Conservation (phyloP, 2,888 invertebrate genomes). For the Chalcis sispes region DNA sequence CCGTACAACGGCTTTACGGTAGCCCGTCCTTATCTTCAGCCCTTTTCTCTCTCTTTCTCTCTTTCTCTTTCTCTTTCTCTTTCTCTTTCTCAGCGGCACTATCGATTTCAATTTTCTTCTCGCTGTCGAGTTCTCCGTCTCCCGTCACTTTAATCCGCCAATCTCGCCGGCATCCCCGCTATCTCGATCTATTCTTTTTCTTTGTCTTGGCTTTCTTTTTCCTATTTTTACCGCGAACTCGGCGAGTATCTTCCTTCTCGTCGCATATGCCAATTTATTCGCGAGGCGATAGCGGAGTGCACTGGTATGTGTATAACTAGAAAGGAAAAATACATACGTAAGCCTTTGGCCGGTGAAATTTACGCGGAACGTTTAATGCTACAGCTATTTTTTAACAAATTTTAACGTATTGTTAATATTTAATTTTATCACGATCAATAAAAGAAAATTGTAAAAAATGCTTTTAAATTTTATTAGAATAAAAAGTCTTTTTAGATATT, state of each 20-base stretch:
- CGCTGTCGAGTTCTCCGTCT: slow-evolving; percentile 6
- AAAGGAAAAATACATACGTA: no score
- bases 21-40: neutral
- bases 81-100: slow-evolving; percentile 6
- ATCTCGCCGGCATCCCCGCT: neutral
- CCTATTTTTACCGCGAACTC: neutral
- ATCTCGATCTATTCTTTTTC: neutral
- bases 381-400: no score
- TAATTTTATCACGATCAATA: no score
- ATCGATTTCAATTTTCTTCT: slow-evolving; percentile 49
- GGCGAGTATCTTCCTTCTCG: neutral
- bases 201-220: neutral
- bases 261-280: slow-evolving; percentile 14
- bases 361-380: no score
- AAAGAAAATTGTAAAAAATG: no score
- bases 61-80: slow-evolving; percentile 5
- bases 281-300: neutral
- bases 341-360: no score
- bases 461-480: no score
- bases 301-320: no score
- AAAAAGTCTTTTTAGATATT: no score
- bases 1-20: neutral
- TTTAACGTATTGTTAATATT: no score
- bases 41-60: neutral
- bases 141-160: slow-evolving; percentile 39